Conservation (phyloP, 2,888 invertebrate genomes). For the Euzophera pinguis region DNA sequence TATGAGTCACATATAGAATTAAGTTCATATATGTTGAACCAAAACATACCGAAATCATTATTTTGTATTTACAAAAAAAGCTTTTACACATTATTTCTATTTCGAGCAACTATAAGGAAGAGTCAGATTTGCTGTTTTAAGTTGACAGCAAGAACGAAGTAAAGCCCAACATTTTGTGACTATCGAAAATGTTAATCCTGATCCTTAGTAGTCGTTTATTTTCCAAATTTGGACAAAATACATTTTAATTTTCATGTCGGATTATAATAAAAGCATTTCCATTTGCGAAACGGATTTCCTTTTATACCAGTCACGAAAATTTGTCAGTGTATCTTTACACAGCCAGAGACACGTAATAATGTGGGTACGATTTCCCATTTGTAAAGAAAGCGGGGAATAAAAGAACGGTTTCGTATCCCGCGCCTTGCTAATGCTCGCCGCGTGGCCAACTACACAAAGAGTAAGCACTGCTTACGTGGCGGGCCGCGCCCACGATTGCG, state of each 20-base stretch:
- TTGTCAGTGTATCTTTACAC: slow-evolving; percentile 16
- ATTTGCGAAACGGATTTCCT: background rate
- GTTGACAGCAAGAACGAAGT: background rate
- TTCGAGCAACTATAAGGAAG: too few species aligned
- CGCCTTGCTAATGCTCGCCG: slow-evolving; percentile 43
- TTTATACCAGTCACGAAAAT: background rate
- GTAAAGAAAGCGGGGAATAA: slow-evolving; percentile 49
- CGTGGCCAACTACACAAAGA: slow-evolving; percentile 27
- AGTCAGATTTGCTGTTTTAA: too few species aligned
- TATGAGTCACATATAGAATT: too few species aligned
- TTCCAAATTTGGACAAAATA: background rate
- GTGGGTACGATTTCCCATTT: slow-evolving; percentile 52
- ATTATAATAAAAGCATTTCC: slow-evolving; percentile 4
- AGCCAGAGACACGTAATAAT: slow-evolving; percentile 40
- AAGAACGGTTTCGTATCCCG: slow-evolving; percentile 38
- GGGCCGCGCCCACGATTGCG: background rate
- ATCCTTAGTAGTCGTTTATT: background rate
- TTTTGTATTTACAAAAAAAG: too few species aligned
- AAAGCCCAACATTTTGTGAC: background rate
- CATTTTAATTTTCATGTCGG: background rate
- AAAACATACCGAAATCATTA: too few species aligned
- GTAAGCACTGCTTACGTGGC: slow-evolving; percentile 22
- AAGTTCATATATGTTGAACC: too few species aligned
- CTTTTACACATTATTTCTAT: too few species aligned
- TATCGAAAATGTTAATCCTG: background rate